These are phyloP conservation scores for Troides oblongomaculatus DNA, from an alignment of 2,888 invertebrate genomes.

Conservation along the genomic window DNA sequence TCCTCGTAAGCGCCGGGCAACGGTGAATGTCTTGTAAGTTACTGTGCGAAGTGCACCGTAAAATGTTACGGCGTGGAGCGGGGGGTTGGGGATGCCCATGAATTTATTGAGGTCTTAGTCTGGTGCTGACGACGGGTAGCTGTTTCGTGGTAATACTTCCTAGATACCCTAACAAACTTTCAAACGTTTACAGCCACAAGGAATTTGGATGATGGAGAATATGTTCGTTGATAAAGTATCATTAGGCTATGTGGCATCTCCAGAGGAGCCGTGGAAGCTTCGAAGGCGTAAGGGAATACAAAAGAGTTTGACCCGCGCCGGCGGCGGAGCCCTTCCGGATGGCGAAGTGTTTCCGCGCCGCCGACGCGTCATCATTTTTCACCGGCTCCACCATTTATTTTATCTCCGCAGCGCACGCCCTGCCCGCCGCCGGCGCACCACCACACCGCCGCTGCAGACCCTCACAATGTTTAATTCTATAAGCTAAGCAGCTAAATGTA, in stretches of 20 bases:
- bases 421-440: conserved; percentile 63
- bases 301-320: conserved; percentile 57
- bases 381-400: conserved; percentile 77
- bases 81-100: background rate
- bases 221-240: too few species aligned
- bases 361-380: conserved; percentile 75
- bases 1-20: conserved; percentile 2
- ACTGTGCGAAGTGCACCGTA: conserved; percentile 15
- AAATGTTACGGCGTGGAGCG: background rate
- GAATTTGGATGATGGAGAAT: too few species aligned
- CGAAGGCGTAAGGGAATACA: conserved; percentile 35
- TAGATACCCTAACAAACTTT: too few species aligned
- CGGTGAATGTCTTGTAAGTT: conserved; percentile 23
- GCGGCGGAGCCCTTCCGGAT: conserved; percentile 61
- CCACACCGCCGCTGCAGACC: conserved; percentile 17
- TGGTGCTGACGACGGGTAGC: too few species aligned
- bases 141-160: too few species aligned
- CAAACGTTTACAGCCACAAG: too few species aligned
- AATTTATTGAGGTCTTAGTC: too few species aligned
- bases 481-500: background rate
- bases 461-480: background rate
- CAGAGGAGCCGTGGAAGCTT: background rate
- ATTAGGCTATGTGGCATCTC: too few species aligned
- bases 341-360: conserved; percentile 68
- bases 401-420: conserved; percentile 76